A percentile compares a stretch with the other conserved stretches of the same genome.
phyloP scores from a whole-genome alignment of 2,888 invertebrate species.

The Drosophila eohydei region DNA sequence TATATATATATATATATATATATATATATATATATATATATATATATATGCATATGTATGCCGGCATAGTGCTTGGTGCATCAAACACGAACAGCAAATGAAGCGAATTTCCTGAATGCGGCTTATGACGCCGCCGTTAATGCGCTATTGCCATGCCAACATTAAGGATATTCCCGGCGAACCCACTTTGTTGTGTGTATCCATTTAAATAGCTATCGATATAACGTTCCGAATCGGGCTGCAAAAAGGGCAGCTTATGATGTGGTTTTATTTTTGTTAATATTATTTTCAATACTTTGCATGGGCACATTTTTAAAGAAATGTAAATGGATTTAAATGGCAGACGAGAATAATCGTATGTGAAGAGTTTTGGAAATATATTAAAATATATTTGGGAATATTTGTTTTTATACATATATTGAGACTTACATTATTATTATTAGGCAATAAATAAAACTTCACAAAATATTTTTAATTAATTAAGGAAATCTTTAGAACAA shows the following conservation, averaged over 20 bases:
- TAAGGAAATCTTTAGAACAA: too few relatives aligned
- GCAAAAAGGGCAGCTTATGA: background rate
- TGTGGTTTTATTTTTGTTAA: too few relatives aligned
- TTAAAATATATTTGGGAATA: background rate
- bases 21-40: background rate
- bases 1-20: background rate
- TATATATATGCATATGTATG: background rate
- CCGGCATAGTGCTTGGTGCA: background rate
- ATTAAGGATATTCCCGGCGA: slow-evolving; percentile 3
- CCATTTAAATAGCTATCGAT: slow-evolving; percentile 9
- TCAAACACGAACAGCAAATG: slow-evolving; percentile 25
- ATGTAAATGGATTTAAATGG: background rate
- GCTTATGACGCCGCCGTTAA: slow-evolving; percentile 36
- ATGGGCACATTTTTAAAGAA: background rate
- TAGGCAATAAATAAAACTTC: too few relatives aligned
- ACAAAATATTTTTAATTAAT: too few relatives aligned
- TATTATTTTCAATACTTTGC: background rate
- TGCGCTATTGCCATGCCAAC: slow-evolving; percentile 31
- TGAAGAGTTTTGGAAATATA: background rate
- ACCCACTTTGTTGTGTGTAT: background rate
- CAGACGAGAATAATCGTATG: background rate
- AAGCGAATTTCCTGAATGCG: slow-evolving; percentile 27
- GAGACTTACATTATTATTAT: background rate
- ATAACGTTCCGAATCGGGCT: background rate
- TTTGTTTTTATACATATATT: background rate